These are phyloP conservation scores for Microplitis deprimator DNA, from an alignment of 2,888 invertebrate genomes.

Conservation along the genomic window DNA sequence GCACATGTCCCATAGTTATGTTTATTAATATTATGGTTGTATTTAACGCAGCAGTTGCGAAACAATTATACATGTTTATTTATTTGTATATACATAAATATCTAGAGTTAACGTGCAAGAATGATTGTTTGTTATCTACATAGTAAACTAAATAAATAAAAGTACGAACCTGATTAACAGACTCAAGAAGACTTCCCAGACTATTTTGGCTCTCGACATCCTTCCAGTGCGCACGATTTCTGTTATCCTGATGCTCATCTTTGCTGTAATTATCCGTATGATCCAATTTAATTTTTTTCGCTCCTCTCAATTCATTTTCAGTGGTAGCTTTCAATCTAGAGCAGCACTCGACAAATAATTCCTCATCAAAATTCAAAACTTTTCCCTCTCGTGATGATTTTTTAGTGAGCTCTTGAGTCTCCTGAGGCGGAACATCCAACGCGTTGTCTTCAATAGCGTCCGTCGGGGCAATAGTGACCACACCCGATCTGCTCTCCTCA, in stretches of 20 bases:
- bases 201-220: constrained; percentile 69
- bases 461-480: constrained; percentile 65
- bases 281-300: constrained; percentile 69
- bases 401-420: constrained; percentile 51
- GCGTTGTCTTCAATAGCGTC: constrained; percentile 69
- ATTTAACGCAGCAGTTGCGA: neutral
- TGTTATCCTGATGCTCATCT: constrained; percentile 58
- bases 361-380: constrained; percentile 68
- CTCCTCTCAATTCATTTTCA: constrained; percentile 67
- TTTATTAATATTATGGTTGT: constrained; percentile 15
- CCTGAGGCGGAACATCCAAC: constrained; percentile 58
- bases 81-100: neutral
- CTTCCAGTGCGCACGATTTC: constrained; percentile 64
- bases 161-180: constrained; percentile 67
- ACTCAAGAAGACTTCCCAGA: constrained; percentile 66
- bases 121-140: constrained; percentile 5
- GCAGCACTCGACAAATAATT: constrained; percentile 69
- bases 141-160: constrained; percentile 36
- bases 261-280: constrained; percentile 62
- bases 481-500: constrained; percentile 55
- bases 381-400: constrained; percentile 64
- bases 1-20: constrained; percentile 21
- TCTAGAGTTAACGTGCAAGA: constrained; percentile 16
- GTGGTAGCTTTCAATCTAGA: constrained; percentile 68
- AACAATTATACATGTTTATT: neutral